Evolutionary conservation across 1,140 invertebrate species (phyloP), one percentile per base, ranked within the genome.

Genomic region (Eulimnadia texana): DNA sequence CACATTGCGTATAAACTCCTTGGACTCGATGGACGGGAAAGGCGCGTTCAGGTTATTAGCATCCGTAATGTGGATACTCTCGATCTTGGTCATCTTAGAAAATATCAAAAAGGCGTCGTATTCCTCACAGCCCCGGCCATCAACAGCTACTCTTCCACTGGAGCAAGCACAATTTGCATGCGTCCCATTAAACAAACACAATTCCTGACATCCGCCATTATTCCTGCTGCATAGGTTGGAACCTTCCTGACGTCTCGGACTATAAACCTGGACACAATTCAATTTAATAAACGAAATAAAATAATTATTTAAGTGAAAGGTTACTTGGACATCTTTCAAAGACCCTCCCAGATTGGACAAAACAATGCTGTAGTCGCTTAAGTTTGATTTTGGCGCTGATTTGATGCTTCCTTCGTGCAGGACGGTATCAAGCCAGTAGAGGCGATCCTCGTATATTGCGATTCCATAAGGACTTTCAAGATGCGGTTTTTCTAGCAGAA

Each of bases 41-140:
- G 89, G 88, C 27, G 85, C 78, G 68, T 90, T 90, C 58, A 82
- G 79, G 64, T 85, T 78, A 11, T 78, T 75, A 27, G 82, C 80
- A 67, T 86, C 81, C 47, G 76, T 78, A 66, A 88, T 78, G 66
- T 88, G 82, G 2, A 88, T 80, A 64, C 82, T 86, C 66, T 88
- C 86, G 58, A 90, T 84, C 64, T 81, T 79, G 16, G 80, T 77
- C 24, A 86, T 81, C 60, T 80, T 75, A 1, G 86, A 86, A 72
- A 81, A 90, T 74, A 88, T 79, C 49, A 90, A 68, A 70, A 90
- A 89, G 50, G 79, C 82, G 58, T 84, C 79, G 70, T 85, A 85
- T 27, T 82, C 74, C 72, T 78, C 74, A 70, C 86, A 90, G 52
- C 72, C 72, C 62, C 77, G 74, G 0, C 78, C 79, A 73, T 89